Base-by-base conservation (phyloP, 2,113 vertebrate species). In the Coptodon rendalli region DNA sequence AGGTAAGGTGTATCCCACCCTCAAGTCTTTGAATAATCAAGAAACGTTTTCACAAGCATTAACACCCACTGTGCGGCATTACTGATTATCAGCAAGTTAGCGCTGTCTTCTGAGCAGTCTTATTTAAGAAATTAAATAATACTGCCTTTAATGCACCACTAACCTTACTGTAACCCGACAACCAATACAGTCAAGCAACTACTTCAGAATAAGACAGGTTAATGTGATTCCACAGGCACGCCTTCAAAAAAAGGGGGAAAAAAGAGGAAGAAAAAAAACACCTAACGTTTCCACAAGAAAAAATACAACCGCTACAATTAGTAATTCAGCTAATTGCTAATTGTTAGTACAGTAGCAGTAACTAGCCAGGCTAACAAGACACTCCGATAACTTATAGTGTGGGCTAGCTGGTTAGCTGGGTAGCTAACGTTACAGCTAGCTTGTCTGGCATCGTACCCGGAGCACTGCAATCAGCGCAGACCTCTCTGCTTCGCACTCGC, bases 391-490 rank as follows among this genome's bases (percentile, higher is more conserved):
- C 54, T 88, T 87, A 78, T 45, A 82, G 68, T 87, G 10, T 5
- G 19, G 3, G 85, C 71, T 91, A 94, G 86, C 86, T 76, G 22
- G 80, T 83, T 94, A 92, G 90, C 90, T 63, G 6, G 12, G 27
- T 34, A 34, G 91, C 90, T 90, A 89, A 84, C 57, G 48, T 17
- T 50, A 86, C 68, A 6, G 89, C 84, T 95, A 95, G 94, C 93
- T 84, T 29, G 76, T 87, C 73, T 89, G 91, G 56, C 92, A 91
- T 90, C 97, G 89, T 96, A 99, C 98, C 98, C 89, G 95, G 95
- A 66, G 97, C 96, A 93, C 97, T 98, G 97, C 98, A 99, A 93
- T 99, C 98, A 17, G 98, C 98, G 97, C 98, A 99, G 90, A 98
- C 95, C 89, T 98, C 98, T 95, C 97, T 97, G 96, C 97, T 98